These are phyloP conservation scores for Mythimna ferrago DNA, from an alignment of 2,888 invertebrate genomes.

Conservation along the genomic window DNA sequence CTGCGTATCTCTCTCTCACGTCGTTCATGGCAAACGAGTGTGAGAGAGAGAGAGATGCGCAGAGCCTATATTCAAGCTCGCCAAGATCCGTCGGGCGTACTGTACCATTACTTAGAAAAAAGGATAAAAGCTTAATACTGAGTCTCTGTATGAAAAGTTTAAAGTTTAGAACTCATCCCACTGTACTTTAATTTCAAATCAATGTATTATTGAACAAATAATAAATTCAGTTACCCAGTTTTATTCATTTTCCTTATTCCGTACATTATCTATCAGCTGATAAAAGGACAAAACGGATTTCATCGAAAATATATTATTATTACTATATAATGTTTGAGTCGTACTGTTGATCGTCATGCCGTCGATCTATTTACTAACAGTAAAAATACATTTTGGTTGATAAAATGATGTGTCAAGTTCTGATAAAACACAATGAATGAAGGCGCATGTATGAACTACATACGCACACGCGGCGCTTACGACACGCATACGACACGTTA, in stretches of 20 bases:
- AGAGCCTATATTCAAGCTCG: no score
- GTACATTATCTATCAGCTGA: background rate
- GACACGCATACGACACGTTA: slow-evolving; percentile 24
- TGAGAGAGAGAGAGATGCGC: no score
- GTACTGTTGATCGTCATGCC: background rate
- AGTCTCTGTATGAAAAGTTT: background rate
- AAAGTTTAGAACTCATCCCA: background rate
- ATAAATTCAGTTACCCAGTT: background rate
- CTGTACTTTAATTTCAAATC: background rate
- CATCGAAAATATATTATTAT: background rate
- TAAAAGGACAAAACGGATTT: background rate
- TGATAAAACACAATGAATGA: slow-evolving; percentile 72
- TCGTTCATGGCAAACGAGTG: no score
- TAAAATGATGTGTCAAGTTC: slow-evolving; percentile 12
- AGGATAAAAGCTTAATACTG: background rate
- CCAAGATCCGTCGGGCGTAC: no score
- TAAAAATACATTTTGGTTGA: background rate
- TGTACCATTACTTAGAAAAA: background rate
- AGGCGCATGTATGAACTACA: slow-evolving; percentile 46
- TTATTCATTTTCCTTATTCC: background rate
- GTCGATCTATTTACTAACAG: background rate
- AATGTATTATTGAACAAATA: no score
- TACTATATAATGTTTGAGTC: no score
- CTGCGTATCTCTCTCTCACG: no score
- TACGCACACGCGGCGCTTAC: slow-evolving; percentile 28